Percentiles rank a stretch among this genome's conserved stretches.
Evolutionary conservation across 2,113 vertebrate genomes (phyloP).

Genomic region (Burhinus bistriatus): DNA sequence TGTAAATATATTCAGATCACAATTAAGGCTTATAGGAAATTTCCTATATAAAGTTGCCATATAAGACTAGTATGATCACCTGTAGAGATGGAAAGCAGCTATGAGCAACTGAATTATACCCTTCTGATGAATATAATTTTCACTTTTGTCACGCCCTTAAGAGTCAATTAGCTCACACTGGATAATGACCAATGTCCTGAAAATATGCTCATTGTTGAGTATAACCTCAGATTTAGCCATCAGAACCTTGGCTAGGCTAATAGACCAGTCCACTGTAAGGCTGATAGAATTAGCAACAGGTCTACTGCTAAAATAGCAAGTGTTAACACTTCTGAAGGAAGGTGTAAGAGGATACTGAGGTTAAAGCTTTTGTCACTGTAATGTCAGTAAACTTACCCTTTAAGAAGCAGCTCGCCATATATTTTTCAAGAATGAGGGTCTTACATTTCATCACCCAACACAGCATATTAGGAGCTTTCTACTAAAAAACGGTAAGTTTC

Average conservation of each 20-base stretch:
- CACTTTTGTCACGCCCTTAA: background rate
- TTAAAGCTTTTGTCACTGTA: background rate
- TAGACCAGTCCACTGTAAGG: background rate
- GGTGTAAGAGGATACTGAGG: background rate
- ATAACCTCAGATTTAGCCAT: background rate
- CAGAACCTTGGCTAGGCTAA: background rate
- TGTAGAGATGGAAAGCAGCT: background rate
- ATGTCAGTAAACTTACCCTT: background rate
- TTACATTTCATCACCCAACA: background rate
- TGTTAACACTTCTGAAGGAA: background rate
- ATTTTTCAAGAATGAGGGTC: background rate
- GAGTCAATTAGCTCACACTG: background rate
- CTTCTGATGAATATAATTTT: background rate
- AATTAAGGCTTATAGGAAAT: background rate
- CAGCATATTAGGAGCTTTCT: background rate
- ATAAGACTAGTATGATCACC: background rate
- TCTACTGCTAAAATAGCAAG: background rate
- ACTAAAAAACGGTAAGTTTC: background rate
- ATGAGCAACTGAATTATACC: background rate
- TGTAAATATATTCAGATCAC: background rate
- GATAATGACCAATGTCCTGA: background rate
- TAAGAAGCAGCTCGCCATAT: background rate
- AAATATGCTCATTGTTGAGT: background rate
- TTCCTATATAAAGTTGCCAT: background rate
- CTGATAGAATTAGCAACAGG: background rate